These are phyloP conservation scores for Rhagologus leucostigma DNA, from an alignment of 2,113 vertebrate genomes.

Conservation along the genomic window DNA sequence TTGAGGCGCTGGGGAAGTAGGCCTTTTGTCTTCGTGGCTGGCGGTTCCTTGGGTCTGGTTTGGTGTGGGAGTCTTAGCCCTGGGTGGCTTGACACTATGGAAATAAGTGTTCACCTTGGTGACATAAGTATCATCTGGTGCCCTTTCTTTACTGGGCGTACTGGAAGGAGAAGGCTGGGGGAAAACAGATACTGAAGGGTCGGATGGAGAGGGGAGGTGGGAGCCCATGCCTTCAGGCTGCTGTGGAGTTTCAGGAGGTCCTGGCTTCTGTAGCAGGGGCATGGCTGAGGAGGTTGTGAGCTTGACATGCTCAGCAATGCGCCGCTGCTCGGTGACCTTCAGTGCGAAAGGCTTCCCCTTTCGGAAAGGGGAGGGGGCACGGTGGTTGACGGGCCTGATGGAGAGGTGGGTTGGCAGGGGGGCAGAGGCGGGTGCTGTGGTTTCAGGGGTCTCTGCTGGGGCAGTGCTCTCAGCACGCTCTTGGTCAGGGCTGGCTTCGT, in stretches of 20 bases:
- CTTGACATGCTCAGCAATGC: constrained; percentile 50
- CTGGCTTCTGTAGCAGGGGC: not conserved
- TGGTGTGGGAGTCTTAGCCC: not conserved
- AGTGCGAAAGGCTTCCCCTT: constrained; percentile 56
- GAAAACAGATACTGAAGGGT: not conserved
- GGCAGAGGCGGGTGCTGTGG: not conserved
- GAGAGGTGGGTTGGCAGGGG: constrained; percentile 29
- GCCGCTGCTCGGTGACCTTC: constrained; percentile 39
- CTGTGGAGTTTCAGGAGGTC: not conserved
- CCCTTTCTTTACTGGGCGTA: not conserved
- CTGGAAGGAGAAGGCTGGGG: not conserved
- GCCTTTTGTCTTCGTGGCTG: not conserved
- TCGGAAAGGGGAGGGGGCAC: constrained; percentile 66
- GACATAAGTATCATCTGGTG: not conserved
- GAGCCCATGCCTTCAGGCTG: not conserved
- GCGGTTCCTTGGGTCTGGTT: not conserved
- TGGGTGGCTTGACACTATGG: not conserved
- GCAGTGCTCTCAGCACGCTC: constrained; percentile 72
- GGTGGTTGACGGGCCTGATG: constrained; percentile 45
- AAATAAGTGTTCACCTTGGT: constrained; percentile 26
- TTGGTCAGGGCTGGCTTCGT: constrained; percentile 84
- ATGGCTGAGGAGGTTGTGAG: not conserved
- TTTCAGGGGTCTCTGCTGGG: constrained; percentile 49
- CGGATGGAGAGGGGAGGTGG: not conserved
- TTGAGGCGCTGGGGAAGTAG: not conserved